phyloP scores from a whole-genome alignment of 1,140 invertebrate genomes.

The fruit fly (Drosophila melanogaster) region DNA sequence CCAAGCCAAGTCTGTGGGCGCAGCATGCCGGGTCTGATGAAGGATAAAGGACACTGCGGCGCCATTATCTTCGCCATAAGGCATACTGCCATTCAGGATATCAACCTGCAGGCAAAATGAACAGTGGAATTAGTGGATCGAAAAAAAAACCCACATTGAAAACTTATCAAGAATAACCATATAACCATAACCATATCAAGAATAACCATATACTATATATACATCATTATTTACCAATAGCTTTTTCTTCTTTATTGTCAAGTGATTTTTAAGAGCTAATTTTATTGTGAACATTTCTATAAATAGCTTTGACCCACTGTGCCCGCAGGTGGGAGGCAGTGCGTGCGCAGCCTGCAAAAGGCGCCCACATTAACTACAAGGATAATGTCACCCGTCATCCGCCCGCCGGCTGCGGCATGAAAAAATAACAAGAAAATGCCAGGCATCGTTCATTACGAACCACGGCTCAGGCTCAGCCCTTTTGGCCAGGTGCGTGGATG shows the following conservation, averaged over 20 bases:
- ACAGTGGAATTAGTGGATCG: conserved; percentile 10
- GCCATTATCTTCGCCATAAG: conserved; percentile 54
- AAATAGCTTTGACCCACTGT: conserved; percentile 35
- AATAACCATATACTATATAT: no score
- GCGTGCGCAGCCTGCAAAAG: conserved; percentile 59
- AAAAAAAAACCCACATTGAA: no score
- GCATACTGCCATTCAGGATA: conserved; percentile 35
- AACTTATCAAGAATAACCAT: no score
- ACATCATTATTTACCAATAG: no score
- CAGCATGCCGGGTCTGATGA: conserved; percentile 45
- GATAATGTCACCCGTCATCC: conserved; percentile 62
- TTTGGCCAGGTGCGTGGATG: conserved; percentile 44
- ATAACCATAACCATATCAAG: no score
- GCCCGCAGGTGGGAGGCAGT: conserved; percentile 11
- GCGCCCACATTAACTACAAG: conserved; percentile 73
- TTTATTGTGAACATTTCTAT: neutral
- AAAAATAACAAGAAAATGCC: conserved; percentile 81
- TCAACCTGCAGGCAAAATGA: conserved; percentile 16
- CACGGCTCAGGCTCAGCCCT: conserved; percentile 30
- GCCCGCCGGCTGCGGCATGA: conserved; percentile 37
- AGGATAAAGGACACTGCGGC: conserved; percentile 58
- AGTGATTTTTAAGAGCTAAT: neutral
- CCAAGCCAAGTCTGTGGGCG: conserved; percentile 40
- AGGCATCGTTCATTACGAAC: conserved; percentile 73
- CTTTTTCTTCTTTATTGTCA: neutral